Conservation (phyloP, 1,140 invertebrate genomes). For the Macrobrachium rosenbergii region DNA sequence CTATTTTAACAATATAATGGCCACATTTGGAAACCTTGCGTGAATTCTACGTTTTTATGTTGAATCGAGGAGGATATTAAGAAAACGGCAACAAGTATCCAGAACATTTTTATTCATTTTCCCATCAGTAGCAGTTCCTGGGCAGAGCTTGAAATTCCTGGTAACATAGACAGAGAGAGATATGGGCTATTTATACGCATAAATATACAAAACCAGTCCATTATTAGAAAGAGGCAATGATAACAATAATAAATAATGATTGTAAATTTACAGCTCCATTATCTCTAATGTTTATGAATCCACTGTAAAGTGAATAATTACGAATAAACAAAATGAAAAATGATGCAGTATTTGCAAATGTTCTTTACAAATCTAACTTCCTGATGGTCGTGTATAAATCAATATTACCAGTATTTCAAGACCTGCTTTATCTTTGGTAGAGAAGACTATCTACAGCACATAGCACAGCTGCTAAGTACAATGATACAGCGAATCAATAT, state of each 20-base stretch:
- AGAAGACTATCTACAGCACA: conserved; percentile 34
- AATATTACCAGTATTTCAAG: conserved; percentile 12
- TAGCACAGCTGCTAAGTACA: conserved; percentile 32
- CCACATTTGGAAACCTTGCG: background rate
- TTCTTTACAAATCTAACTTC: background rate
- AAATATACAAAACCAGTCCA: background rate
- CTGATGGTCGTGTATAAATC: conserved; percentile 2
- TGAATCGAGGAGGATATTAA: background rate
- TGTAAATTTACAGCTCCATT: no score
- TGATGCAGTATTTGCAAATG: background rate
- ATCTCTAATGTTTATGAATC: no score
- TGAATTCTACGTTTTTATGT: background rate
- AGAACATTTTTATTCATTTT: conserved; percentile 7
- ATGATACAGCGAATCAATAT: conserved; percentile 27
- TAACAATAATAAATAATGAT: no score
- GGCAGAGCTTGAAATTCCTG: conserved; percentile 5
- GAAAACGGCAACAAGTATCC: background rate
- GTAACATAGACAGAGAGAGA: no score
- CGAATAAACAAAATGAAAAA: no score
- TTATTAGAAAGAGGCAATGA: background rate
- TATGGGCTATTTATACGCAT: background rate
- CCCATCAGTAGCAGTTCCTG: conserved; percentile 6
- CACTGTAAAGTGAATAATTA: no score
- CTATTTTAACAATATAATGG: no score
- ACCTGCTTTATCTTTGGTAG: conserved; percentile 36